These are phyloP conservation scores for Protonibea diacanthus DNA, from an alignment of 2,797 vertebrate genomes.

Conservation along the genomic window DNA sequence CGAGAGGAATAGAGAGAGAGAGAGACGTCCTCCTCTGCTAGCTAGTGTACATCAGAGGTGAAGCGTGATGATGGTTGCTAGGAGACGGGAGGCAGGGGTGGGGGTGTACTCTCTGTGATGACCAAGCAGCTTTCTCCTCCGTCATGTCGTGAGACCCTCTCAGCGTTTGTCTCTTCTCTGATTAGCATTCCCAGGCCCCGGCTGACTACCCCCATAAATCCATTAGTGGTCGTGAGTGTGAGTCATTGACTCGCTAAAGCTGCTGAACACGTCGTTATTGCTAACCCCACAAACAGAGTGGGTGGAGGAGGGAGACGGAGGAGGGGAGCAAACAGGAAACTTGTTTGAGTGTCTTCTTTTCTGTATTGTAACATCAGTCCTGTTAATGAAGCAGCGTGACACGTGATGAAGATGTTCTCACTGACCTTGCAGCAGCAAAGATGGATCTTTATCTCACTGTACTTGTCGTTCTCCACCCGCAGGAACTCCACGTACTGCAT, in stretches of 20 bases:
- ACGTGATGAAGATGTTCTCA: neutral
- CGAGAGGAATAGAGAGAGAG: neutral
- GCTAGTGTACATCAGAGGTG: conserved; percentile 19
- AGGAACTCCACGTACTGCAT: conserved; percentile 99
- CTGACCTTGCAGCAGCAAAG: neutral
- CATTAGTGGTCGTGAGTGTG: conserved; percentile 63
- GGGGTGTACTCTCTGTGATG: conserved; percentile 60
- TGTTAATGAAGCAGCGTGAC: neutral
- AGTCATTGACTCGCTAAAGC: conserved; percentile 78
- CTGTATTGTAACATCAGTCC: neutral
- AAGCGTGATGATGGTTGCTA: conserved; percentile 54
- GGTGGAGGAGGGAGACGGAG: conserved; percentile 3
- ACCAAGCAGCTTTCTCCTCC: conserved; percentile 69
- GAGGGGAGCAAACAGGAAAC: conserved; percentile 10
- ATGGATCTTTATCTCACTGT: conserved; percentile 11
- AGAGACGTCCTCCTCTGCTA: conserved; percentile 20
- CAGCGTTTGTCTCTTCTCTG: conserved; percentile 61
- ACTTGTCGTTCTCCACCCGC: conserved; percentile 66
- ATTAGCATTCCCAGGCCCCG: conserved; percentile 68
- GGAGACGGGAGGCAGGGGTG: conserved; percentile 25
- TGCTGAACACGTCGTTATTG: conserved; percentile 74
- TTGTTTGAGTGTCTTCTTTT: neutral
- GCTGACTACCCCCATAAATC: conserved; percentile 66
- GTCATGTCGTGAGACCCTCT: conserved; percentile 48
- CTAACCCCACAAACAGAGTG: conserved; percentile 54